Base-by-base conservation (phyloP, 2,113 vertebrate genomes). In the Colius striatus region DNA sequence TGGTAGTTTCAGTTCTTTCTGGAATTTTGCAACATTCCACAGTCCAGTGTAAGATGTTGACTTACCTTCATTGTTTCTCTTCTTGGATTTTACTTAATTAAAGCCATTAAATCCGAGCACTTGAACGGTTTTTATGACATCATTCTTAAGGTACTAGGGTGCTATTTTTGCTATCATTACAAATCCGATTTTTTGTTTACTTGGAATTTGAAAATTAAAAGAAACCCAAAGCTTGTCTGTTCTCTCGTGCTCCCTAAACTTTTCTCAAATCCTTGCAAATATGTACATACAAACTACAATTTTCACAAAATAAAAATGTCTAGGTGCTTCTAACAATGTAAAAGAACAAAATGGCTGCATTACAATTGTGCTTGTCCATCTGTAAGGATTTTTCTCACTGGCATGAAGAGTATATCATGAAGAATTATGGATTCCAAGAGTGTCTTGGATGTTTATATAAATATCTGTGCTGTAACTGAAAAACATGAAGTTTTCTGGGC, bases 21-120 rank as follows among this genome's bases (percentile, higher is more conserved):
- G 13, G 54, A 92, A 57, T 36, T 83, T 47, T 54, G 21, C 21
- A 81, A 63, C 53, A 77, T 81, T 85, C 81, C 61, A 41, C 19
- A 61, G 53, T 61, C 70, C 6, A 62, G 18, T 47, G 3, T 67
- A 68, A 55, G n/a, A 47, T 67, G 15, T 8, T 47, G 20, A 51
- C 57, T 88, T 87, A 74, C 66, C 20, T 68, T 58, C 45, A 78
- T 66, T 71, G 21, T 81, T 89, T 16, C 55, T 85, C 25, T 78
- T 63, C 60, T 71, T 62, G 15, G 45, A n/a, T 88, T 92, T 74
- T 72, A 75, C 38, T 94, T 93, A 89, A 71, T 75, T 84, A 94
- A 94, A 96, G n/a, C 34, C 11, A 82, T 90, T 86, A 94, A 89
- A 86, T 36, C 34, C 4, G 63, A 83, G 20, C 29, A 90, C 72